These are phyloP conservation scores for Ascaphus truei DNA, from an alignment of 2,113 vertebrate genomes.

Conservation along the genomic window DNA sequence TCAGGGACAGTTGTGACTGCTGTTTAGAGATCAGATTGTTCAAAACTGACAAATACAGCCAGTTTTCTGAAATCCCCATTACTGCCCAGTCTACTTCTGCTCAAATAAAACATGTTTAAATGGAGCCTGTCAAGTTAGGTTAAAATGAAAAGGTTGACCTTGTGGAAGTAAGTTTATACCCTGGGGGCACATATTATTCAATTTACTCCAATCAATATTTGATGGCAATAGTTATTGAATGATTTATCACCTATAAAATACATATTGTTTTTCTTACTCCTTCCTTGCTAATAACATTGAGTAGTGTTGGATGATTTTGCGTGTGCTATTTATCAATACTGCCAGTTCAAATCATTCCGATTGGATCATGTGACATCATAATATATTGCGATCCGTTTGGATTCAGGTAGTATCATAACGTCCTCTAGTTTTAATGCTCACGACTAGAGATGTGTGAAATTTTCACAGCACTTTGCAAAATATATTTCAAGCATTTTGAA, in stretches of 20 bases:
- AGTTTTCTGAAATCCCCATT: background rate
- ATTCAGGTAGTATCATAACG: background rate
- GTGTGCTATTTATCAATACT: conserved; percentile 6
- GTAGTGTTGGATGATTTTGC: conserved; percentile 2
- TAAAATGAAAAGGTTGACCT: conserved; percentile 36
- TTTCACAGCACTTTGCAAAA: too few relatives aligned
- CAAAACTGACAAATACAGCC: conserved; percentile 2
- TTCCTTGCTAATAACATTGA: conserved; percentile 12
- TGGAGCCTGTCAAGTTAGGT: conserved; percentile 31
- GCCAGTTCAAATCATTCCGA: background rate
- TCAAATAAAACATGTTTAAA: conserved; percentile 35
- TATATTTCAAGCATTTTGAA: too few relatives aligned
- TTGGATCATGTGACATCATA: background rate
- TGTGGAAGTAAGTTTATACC: conserved; percentile 29
- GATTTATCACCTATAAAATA: conserved; percentile 35
- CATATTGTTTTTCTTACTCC: conserved; percentile 32
- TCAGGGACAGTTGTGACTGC: background rate
- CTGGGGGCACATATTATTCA: conserved; percentile 36
- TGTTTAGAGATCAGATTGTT: background rate
- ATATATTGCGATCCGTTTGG: background rate
- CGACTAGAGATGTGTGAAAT: too few relatives aligned
- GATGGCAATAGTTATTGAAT: conserved; percentile 34
- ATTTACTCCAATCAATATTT: conserved; percentile 31
- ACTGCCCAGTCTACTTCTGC: background rate
- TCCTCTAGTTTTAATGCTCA: too few relatives aligned